Percentiles rank a stretch among this genome's conserved stretches.
phyloP scores from a whole-genome alignment of 64 coral and sea anemone genomes.

The Actinia equina region DNA sequence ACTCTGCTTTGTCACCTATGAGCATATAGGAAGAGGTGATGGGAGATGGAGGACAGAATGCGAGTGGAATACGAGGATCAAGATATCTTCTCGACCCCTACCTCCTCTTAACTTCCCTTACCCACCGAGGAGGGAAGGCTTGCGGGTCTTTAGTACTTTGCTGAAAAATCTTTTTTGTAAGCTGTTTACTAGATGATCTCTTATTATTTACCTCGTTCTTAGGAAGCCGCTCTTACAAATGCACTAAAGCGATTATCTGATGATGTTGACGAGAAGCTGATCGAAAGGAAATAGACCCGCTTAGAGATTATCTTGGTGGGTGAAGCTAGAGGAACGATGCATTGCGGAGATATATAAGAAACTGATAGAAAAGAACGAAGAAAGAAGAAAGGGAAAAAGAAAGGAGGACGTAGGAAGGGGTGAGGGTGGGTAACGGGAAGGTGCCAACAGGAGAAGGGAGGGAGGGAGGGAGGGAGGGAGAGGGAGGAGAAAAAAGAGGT shows the following conservation, averaged over 20 bases:
- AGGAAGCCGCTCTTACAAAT: slow-evolving; percentile 81
- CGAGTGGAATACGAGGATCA: too few species aligned
- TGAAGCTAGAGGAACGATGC: background rate
- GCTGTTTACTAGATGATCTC: too few species aligned
- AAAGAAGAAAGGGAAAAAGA: too few species aligned
- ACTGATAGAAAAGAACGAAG: too few species aligned
- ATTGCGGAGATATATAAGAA: too few species aligned
- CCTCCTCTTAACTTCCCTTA: background rate
- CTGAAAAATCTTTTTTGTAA: background rate
- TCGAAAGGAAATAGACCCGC: slow-evolving; percentile 81
- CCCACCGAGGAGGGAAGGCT: background rate
- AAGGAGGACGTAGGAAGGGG: too few species aligned
- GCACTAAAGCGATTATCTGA: slow-evolving; percentile 54
- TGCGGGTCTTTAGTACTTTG: background rate
- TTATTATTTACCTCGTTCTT: background rate
- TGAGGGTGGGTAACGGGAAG: too few species aligned
- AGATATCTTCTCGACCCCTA: too few species aligned
- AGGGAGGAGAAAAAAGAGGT: too few species aligned
- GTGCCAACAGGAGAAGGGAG: too few species aligned
- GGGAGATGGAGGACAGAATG: too few species aligned
- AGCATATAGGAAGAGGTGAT: background rate
- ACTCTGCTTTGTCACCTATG: background rate
- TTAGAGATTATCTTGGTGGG: slow-evolving; percentile 90
- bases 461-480: too few species aligned
- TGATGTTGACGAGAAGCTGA: slow-evolving; percentile 88